These are phyloP conservation scores for Ateles fusciceps DNA, from an alignment of 2,797 vertebrate species.

Conservation along the genomic window DNA sequence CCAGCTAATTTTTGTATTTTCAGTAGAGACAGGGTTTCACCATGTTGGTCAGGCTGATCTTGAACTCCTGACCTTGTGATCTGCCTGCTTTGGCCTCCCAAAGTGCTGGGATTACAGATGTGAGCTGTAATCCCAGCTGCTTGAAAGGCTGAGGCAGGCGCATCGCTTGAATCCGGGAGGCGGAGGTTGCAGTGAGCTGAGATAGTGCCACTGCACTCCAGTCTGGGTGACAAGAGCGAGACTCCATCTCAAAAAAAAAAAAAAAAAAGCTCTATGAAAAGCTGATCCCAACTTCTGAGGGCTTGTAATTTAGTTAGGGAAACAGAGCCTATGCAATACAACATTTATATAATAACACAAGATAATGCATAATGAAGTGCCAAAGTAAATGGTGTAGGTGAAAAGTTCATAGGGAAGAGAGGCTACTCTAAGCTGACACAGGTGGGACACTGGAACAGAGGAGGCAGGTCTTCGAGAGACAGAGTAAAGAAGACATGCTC, in stretches of 20 bases:
- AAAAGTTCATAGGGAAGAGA: background rate
- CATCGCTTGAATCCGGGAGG: fast-evolving
- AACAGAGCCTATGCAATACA: background rate
- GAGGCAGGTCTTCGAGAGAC: background rate
- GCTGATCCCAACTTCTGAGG: background rate
- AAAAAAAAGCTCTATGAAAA: background rate
- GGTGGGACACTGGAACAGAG: background rate
- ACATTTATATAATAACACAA: background rate
- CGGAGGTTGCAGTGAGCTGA: background rate
- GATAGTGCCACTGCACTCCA: background rate
- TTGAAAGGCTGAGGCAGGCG: background rate
- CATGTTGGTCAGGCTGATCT: no score
- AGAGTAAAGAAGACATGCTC: background rate
- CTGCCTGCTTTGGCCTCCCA: no score
- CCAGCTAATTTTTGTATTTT: no score
- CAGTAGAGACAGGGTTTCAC: no score
- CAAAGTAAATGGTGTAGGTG: background rate
- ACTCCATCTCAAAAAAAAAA: no score
- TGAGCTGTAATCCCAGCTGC: background rate
- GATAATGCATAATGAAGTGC: background rate
- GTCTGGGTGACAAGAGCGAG: background rate
- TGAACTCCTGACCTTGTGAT: no score
- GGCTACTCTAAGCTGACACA: background rate
- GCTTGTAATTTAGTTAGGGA: background rate
- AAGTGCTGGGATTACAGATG: no score